These are phyloP conservation scores for Drosophila testacea DNA, from an alignment of 2,888 invertebrate genomes.

Conservation along the genomic window DNA sequence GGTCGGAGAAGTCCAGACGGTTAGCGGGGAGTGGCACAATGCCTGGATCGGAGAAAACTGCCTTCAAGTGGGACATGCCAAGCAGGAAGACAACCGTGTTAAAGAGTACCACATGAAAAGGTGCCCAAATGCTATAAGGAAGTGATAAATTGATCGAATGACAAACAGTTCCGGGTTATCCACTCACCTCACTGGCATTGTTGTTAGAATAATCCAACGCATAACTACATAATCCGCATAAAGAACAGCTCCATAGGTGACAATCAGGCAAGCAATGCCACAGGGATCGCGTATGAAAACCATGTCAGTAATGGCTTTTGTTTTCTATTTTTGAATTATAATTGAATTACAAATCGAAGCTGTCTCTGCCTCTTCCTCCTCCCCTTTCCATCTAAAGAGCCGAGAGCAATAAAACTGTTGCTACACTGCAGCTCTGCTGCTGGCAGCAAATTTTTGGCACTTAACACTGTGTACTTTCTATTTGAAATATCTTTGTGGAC, in stretches of 20 bases:
- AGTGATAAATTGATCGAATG: background rate
- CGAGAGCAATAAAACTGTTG: conserved; percentile 35
- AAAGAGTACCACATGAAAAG: conserved; percentile 91
- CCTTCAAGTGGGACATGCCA: conserved; percentile 91
- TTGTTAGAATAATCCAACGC: conserved; percentile 92
- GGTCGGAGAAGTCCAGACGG: conserved; percentile 92
- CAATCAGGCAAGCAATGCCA: conserved; percentile 92
- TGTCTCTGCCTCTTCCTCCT: conserved; percentile 24
- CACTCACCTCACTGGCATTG: conserved; percentile 91
- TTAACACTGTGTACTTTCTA: conserved; percentile 11
- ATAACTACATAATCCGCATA: conserved; percentile 96
- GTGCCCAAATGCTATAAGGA: conserved; percentile 90
- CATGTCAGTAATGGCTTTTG: conserved; percentile 84
- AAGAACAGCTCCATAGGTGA: conserved; percentile 92
- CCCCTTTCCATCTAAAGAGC: conserved; percentile 48
- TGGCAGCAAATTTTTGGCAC: conserved; percentile 33
- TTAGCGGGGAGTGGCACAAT: conserved; percentile 91
- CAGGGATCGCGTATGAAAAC: conserved; percentile 92
- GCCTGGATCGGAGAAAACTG: conserved; percentile 95
- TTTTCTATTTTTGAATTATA: conserved; percentile 36
- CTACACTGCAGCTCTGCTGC: conserved; percentile 53
- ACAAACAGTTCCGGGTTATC: background rate
- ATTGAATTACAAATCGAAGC: conserved; percentile 73
- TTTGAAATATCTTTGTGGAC: background rate
- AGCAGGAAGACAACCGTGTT: conserved; percentile 92